These are phyloP conservation scores for Chironomus striatipennis DNA, from an alignment of 1,140 invertebrate genomes.

Conservation along the genomic window DNA sequence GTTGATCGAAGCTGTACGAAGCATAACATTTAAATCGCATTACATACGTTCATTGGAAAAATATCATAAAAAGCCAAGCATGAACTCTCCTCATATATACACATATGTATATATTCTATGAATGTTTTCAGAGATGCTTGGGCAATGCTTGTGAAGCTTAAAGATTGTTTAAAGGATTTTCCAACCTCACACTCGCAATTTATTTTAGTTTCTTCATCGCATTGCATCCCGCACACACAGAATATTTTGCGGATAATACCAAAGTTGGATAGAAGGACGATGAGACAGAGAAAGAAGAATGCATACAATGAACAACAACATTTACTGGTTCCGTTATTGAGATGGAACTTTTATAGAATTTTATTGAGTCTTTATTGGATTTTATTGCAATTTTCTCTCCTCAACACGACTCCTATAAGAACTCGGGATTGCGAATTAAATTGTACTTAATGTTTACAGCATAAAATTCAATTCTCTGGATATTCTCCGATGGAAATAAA, in stretches of 20 bases:
- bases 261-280: no score
- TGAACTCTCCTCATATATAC: background rate
- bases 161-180: constrained; percentile 14
- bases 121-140: no score
- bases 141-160: background rate
- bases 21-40: constrained; percentile 1
- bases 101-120: no score
- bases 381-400: background rate
- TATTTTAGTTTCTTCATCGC: no score
- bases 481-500: no score
- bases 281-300: no score
- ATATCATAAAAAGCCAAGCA: background rate
- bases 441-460: no score
- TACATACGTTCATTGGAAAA: constrained; percentile 6
- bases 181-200: background rate
- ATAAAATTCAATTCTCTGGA: no score
- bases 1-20: background rate
- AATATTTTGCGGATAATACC: no score
- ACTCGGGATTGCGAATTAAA: no score
- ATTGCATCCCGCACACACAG: no score
- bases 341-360: constrained; percentile 13
- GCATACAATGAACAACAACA: background rate
- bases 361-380: constrained; percentile 9
- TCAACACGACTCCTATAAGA: no score
- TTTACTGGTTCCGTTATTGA: background rate